Evolutionary conservation across 2,888 invertebrate species (phyloP).

Genomic region (Clivina fossor): DNA sequence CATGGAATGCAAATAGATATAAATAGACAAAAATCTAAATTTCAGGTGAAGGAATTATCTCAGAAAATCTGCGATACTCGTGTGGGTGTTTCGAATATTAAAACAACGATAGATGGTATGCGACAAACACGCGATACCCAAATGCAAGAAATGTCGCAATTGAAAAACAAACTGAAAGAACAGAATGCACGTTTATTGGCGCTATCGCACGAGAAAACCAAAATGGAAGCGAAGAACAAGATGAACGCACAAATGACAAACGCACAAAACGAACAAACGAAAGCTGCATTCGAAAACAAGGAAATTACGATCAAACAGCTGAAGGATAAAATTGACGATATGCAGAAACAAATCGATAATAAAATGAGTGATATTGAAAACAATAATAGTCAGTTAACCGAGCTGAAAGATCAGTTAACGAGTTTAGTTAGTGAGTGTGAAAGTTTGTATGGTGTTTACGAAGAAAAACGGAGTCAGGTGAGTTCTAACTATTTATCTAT

Average conservation of each 20-base stretch:
- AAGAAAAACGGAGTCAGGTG: slow-evolving; percentile 62
- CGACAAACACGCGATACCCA: slow-evolving; percentile 87
- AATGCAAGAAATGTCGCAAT: slow-evolving; percentile 80
- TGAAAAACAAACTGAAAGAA: slow-evolving; percentile 81
- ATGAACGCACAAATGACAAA: slow-evolving; percentile 55
- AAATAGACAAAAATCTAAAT: no score
- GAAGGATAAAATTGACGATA: slow-evolving; percentile 69
- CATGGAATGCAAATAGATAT: no score
- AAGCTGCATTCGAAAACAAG: slow-evolving; percentile 68
- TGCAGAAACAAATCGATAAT: slow-evolving; percentile 74
- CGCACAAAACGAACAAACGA: slow-evolving; percentile 57
- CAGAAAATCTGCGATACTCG: slow-evolving; percentile 81
- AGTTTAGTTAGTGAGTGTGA: slow-evolving; percentile 70
- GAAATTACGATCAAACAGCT: slow-evolving; percentile 63
- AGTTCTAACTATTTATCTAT: slow-evolving; percentile 9
- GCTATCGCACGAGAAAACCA: slow-evolving; percentile 80
- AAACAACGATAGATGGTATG: slow-evolving; percentile 97
- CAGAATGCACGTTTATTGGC: slow-evolving; percentile 79
- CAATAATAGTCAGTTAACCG: slow-evolving; percentile 75
- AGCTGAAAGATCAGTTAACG: slow-evolving; percentile 67
- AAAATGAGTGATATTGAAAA: slow-evolving; percentile 81
- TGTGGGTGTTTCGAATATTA: slow-evolving; percentile 85
- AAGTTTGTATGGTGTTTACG: slow-evolving; percentile 67
- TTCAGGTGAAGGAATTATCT: slow-evolving; percentile 74
- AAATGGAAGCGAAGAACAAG: slow-evolving; percentile 73